Percentiles rank a stretch among this genome's conserved stretches.
Evolutionary conservation across 2,888 invertebrate species (phyloP).

Genomic region (Nomada lathburiana): DNA sequence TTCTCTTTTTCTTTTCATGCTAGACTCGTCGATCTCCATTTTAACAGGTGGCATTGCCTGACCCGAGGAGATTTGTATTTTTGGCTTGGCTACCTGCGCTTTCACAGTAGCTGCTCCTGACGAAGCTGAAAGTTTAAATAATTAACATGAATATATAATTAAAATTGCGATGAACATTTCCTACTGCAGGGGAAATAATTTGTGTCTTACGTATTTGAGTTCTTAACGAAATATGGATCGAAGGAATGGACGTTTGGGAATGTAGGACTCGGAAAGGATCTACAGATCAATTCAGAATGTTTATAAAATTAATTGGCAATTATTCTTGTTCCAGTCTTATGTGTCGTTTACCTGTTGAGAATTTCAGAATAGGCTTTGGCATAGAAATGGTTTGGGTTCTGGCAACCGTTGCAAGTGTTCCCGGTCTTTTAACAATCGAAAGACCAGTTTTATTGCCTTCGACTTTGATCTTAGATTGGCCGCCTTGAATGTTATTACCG

Average conservation of each 20-base stretch:
- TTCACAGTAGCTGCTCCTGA: slow-evolving; percentile 69
- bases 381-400: slow-evolving; percentile 89
- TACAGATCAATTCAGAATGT: slow-evolving; percentile 14
- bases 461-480: slow-evolving; percentile 83
- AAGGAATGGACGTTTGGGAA: slow-evolving; percentile 60
- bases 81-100: slow-evolving; percentile 78
- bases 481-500: slow-evolving; percentile 72
- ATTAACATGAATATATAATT: neutral
- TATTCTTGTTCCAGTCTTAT: neutral
- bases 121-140: slow-evolving; percentile 56
- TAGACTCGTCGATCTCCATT: slow-evolving; percentile 77
- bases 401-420: slow-evolving; percentile 86
- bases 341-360: slow-evolving; percentile 83
- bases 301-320: neutral
- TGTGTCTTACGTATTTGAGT: slow-evolving; percentile 55
- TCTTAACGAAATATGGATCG: slow-evolving; percentile 62
- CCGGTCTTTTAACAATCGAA: slow-evolving; percentile 85
- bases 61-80: slow-evolving; percentile 79
- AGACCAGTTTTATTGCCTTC: slow-evolving; percentile 85
- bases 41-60: slow-evolving; percentile 78
- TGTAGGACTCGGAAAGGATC: slow-evolving; percentile 56
- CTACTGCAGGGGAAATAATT: neutral
- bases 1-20: slow-evolving; percentile 79
- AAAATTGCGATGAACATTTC: neutral
- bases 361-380: slow-evolving; percentile 92